Evolutionary conservation across 2,797 vertebrate genomes (phyloP).

Genomic region (Somateria mollissima): DNA sequence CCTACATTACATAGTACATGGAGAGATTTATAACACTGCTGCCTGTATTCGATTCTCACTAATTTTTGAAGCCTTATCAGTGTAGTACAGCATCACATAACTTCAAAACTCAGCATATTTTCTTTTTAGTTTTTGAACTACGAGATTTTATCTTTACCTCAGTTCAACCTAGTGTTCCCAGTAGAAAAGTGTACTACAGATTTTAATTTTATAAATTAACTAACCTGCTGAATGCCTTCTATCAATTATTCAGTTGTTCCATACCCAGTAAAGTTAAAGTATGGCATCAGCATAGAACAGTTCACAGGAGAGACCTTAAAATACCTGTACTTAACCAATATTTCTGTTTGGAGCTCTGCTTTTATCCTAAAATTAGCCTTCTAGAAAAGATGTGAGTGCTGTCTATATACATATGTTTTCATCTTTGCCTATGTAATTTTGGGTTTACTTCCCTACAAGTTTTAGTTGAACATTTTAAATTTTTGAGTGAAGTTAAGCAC

Average conservation of each 20-base stretch:
- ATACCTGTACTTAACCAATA: neutral
- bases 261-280: neutral
- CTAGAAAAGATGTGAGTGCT: neutral
- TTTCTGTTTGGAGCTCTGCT: neutral
- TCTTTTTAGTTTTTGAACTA: conserved; percentile 5
- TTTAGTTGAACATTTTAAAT: neutral
- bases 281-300: rapidly evolving
- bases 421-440: neutral
- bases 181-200: neutral
- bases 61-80: conserved; percentile 52
- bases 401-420: neutral
- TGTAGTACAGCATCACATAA: neutral
- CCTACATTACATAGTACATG: neutral
- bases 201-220: conserved; percentile 20
- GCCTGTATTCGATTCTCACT: neutral
- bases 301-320: neutral
- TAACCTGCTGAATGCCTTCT: neutral
- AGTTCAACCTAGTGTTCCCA: neutral
- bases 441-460: neutral
- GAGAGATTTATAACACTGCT: conserved; percentile 18
- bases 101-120: conserved; percentile 28
- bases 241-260: neutral
- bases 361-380: neutral
- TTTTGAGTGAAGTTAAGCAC: neutral
- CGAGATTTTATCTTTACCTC: conserved; percentile 16